Conservation (phyloP, 2,888 invertebrate genomes). For the Nomada fucata region DNA sequence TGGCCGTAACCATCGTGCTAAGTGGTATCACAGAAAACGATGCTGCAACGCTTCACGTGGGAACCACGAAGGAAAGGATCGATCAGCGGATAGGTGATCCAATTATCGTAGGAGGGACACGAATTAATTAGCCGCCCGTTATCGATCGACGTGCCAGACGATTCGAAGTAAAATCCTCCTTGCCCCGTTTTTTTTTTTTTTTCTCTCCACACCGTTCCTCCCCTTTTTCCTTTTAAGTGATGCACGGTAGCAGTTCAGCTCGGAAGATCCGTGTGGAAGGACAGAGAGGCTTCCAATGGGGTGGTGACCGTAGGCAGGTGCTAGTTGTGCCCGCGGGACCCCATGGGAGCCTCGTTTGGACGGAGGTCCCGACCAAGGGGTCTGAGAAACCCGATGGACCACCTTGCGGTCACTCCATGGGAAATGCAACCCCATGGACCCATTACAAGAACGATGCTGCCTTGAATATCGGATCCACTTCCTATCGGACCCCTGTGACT, state of each 20-base stretch:
- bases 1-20: constrained; percentile 21
- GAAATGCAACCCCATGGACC: constrained; percentile 78
- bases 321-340: constrained; percentile 67
- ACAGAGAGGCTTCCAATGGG: constrained; percentile 59
- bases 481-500: constrained; percentile 53
- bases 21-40: constrained; percentile 26
- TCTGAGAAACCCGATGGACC: constrained; percentile 80
- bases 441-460: constrained; percentile 63
- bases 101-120: constrained; percentile 76
- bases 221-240: background rate
- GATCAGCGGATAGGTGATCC: constrained; percentile 73
- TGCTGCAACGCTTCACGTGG: constrained; percentile 66
- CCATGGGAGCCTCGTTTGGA: constrained; percentile 76
- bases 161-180: constrained; percentile 44
- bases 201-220: background rate
- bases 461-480: constrained; percentile 55
- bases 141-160: constrained; percentile 63
- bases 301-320: constrained; percentile 71
- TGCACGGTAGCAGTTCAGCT: constrained; percentile 28
- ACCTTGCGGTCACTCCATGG: constrained; percentile 82
- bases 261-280: constrained; percentile 13
- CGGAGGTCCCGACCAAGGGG: constrained; percentile 67
- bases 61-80: constrained; percentile 71
- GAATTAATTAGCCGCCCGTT: constrained; percentile 78
- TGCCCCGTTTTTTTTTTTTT: constrained; percentile 3